Percentiles rank a stretch among this genome's conserved stretches.
phyloP scores from a whole-genome alignment of 1,140 invertebrate genomes.

The Zaprionus africanus region DNA sequence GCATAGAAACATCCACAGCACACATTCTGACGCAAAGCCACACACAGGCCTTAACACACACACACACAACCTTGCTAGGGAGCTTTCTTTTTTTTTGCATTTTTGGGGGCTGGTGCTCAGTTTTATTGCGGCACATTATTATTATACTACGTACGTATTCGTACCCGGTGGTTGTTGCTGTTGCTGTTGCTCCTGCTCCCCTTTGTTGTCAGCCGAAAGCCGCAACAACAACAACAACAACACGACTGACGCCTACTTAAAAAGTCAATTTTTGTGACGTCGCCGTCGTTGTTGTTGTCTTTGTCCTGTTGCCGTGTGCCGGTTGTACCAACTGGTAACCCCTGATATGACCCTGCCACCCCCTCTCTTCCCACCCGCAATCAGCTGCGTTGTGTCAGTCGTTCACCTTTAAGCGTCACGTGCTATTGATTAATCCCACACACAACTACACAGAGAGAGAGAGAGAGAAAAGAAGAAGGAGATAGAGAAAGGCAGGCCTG shows the following conservation, averaged over 20 bases:
- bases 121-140: constrained; percentile 75
- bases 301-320: constrained; percentile 57
- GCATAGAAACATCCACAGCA: constrained; percentile 21
- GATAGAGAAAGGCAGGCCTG: not conserved
- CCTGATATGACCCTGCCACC: not conserved
- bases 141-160: constrained; percentile 45
- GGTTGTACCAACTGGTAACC: not conserved
- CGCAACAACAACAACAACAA: constrained; percentile 1
- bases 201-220: constrained; percentile 28
- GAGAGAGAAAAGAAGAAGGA: not conserved
- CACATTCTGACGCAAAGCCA: not conserved
- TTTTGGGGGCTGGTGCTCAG: constrained; percentile 8
- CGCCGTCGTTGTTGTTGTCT: constrained; percentile 5
- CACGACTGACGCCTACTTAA: constrained; percentile 61
- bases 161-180: constrained; percentile 11
- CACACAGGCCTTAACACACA: not conserved
- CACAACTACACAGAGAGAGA: constrained; percentile 11
- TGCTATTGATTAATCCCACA: constrained; percentile 70
- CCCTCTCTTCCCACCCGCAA: constrained; percentile 10
- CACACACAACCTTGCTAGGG: too few species aligned
- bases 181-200: constrained; percentile 18
- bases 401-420: constrained; percentile 79
- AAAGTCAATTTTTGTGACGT: constrained; percentile 76
- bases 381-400: constrained; percentile 58
- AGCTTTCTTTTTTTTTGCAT: constrained; percentile 22